Conservation (phyloP, 2,113 vertebrate species). For the Varanus salvator region DNA sequence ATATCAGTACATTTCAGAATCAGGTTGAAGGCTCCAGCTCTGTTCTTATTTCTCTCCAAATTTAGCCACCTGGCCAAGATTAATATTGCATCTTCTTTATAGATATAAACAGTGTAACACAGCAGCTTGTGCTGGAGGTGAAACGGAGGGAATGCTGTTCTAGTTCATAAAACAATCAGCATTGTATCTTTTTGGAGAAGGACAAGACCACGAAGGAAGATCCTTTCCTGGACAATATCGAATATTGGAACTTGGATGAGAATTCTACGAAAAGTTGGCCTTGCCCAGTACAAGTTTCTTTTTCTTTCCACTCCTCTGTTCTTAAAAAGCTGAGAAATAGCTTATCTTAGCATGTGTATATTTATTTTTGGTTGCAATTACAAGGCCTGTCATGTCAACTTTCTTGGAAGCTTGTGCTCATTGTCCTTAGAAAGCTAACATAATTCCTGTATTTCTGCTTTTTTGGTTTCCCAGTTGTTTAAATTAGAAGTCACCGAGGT, state of each 20-base stretch:
- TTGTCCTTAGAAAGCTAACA: conserved; percentile 82
- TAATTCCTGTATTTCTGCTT: conserved; percentile 75
- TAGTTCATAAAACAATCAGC: conserved; percentile 62
- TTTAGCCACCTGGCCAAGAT: conserved; percentile 25
- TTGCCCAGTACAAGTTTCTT: conserved; percentile 63
- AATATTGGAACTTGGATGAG: conserved; percentile 54
- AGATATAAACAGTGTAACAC: conserved; percentile 62
- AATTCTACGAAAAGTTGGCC: conserved; percentile 62
- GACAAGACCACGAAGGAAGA: conserved; percentile 31
- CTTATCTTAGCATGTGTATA: conserved; percentile 79
- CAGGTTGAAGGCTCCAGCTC: conserved; percentile 43
- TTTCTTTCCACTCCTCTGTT: conserved; percentile 53
- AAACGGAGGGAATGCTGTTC: conserved; percentile 60
- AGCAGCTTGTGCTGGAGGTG: conserved; percentile 46
- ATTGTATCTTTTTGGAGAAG: conserved; percentile 57
- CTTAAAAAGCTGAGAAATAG: conserved; percentile 79
- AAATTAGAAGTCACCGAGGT: conserved; percentile 81
- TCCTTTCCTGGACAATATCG: conserved; percentile 65
- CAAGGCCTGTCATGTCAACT: conserved; percentile 76
- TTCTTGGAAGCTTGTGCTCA: conserved; percentile 76
- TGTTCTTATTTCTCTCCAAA: conserved; percentile 52
- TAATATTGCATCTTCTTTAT: conserved; percentile 39
- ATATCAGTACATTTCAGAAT: conserved; percentile 40
- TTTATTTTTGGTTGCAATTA: conserved; percentile 82
- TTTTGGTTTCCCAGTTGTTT: conserved; percentile 82